Percentiles rank a stretch among this genome's conserved stretches.
Evolutionary conservation across 53 echinoderm and acorn worm species (phyloP).

Genomic region (Luidia sarsii): DNA sequence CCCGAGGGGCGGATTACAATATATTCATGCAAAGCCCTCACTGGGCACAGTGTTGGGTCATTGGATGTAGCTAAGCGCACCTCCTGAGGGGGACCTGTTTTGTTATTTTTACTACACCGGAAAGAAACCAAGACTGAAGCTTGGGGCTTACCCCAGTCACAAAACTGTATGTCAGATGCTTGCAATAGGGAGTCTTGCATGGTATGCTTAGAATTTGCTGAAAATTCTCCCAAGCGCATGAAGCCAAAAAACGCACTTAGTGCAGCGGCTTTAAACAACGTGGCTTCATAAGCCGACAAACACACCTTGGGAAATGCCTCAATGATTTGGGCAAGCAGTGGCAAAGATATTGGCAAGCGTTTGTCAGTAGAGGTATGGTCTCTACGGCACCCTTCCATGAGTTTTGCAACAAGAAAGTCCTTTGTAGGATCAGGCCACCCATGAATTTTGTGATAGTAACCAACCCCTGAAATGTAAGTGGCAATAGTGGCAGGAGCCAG

Average conservation of each 20-base stretch:
- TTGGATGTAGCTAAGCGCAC: neutral
- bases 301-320: slow-evolving; percentile 5
- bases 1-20: neutral
- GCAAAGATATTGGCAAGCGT: slow-evolving; percentile 9
- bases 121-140: neutral
- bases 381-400: slow-evolving; percentile 8
- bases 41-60: neutral
- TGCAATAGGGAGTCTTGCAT: neutral
- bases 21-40: neutral
- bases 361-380: neutral
- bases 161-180: neutral
- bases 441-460: neutral
- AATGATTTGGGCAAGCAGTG: neutral
- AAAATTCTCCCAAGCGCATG: slow-evolving; percentile 1
- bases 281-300: neutral
- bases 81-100: neutral
- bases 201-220: neutral
- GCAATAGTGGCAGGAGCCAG: slow-evolving; percentile 5
- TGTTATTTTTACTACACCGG: neutral
- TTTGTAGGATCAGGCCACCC: slow-evolving; percentile 10
- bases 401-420: slow-evolving; percentile 2
- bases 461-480: slow-evolving; percentile 1
- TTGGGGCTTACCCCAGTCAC: neutral
- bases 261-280: neutral
- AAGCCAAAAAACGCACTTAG: slow-evolving; percentile 1